These are phyloP conservation scores for Cochlearius cochlearius DNA, from an alignment of 2,113 vertebrate species.

Conservation along the genomic window DNA sequence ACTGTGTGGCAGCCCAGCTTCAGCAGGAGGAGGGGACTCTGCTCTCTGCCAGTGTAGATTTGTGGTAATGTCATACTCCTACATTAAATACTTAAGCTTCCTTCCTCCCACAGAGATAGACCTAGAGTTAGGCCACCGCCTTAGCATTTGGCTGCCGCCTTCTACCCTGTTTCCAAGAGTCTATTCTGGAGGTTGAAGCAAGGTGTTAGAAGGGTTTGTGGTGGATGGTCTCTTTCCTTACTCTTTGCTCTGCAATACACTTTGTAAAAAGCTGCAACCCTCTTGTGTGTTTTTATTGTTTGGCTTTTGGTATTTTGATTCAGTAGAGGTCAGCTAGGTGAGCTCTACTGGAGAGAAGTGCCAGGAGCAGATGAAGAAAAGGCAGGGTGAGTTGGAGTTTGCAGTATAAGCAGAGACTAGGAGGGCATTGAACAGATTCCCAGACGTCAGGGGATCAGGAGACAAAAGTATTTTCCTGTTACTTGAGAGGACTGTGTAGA, in stretches of 20 bases:
- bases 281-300: background rate
- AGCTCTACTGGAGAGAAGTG: background rate
- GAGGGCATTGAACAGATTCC: background rate
- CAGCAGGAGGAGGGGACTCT: background rate
- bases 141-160: background rate
- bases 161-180: background rate
- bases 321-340: background rate
- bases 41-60: background rate
- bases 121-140: fast-evolving
- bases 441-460: background rate
- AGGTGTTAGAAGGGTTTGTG: background rate
- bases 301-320: background rate
- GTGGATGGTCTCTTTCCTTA: background rate
- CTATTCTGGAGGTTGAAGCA: background rate
- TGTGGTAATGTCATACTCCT: background rate
- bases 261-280: background rate
- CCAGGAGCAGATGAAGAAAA: background rate
- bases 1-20: background rate
- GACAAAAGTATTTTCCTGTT: background rate
- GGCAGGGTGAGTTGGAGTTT: background rate
- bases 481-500: background rate
- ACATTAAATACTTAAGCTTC: background rate
- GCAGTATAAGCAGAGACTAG: background rate
- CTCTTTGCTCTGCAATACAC: fast-evolving
- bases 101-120: background rate